Evolutionary conservation across 2,888 invertebrate genomes (phyloP).

Genomic region (Carterocephalus palaemon): DNA sequence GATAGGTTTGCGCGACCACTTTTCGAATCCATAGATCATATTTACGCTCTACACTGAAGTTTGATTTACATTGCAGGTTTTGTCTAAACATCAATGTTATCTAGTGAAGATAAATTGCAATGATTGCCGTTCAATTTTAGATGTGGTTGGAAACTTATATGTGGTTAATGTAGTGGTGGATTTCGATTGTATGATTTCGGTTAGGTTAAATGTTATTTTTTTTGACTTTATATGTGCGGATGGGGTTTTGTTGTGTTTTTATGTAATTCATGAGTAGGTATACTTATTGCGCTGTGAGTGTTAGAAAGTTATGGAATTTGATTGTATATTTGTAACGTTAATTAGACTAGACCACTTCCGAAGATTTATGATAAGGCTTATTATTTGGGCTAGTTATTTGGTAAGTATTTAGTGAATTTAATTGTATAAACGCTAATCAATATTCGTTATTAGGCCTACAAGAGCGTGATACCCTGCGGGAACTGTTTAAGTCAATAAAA

Average conservation of each 20-base stretch:
- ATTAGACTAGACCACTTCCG: constrained; percentile 10
- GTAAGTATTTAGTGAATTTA: no score
- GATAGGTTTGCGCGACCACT: constrained; percentile 56
- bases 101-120: constrained; percentile 27
- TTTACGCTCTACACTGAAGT: not conserved
- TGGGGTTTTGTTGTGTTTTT: constrained; percentile 40
- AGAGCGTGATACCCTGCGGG: no score
- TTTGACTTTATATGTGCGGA: constrained; percentile 45
- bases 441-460: no score
- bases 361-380: not conserved
- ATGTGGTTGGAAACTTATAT: constrained; percentile 6
- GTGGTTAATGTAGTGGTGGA: constrained; percentile 22
- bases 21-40: not conserved
- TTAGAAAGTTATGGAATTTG: constrained; percentile 45
- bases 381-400: not conserved
- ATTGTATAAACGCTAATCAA: no score
- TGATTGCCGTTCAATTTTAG: constrained; percentile 32
- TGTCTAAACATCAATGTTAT: accelerated
- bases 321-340: not conserved
- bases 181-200: constrained; percentile 46
- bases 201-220: constrained; percentile 36
- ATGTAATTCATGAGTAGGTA: constrained; percentile 26
- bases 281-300: constrained; percentile 30
- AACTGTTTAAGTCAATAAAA: no score
- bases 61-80: constrained; percentile 37